phyloP scores from a whole-genome alignment of 2,113 vertebrate genomes.

The Stictonetta naevosa region DNA sequence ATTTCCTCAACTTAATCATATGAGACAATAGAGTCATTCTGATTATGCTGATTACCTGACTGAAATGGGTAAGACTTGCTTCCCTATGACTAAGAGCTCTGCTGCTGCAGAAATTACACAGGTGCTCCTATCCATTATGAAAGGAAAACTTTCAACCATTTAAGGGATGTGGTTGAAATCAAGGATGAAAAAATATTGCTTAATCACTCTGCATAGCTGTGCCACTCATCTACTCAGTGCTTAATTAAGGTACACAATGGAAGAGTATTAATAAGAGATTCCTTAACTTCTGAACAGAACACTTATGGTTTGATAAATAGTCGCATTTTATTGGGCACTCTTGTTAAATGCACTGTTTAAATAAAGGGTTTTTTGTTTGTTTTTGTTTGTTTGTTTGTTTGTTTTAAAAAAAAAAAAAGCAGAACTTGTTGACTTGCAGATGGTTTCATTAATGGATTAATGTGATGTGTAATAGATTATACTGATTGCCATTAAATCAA shows the following conservation, averaged over 20 bases:
- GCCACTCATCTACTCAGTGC: not conserved
- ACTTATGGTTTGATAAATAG: conserved; percentile 16
- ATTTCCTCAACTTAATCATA: not conserved
- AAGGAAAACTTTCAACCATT: not conserved
- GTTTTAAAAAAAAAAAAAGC: not conserved
- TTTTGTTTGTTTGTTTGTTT: too few relatives aligned
- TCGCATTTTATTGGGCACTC: conserved; percentile 17
- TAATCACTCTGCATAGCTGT: not conserved
- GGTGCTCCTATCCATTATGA: not conserved
- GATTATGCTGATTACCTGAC: not conserved
- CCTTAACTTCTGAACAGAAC: conserved; percentile 7
- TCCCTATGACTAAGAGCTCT: not conserved
- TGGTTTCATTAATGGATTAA: conserved; percentile 51
- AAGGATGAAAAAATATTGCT: not conserved
- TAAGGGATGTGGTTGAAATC: not conserved
- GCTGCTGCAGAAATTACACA: not conserved
- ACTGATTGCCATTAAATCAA: conserved; percentile 45
- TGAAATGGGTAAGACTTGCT: not conserved
- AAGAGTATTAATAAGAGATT: conserved; percentile 12
- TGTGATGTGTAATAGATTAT: not conserved
- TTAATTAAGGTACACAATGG: conserved; percentile 15
- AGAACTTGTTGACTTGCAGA: not conserved
- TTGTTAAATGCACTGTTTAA: conserved; percentile 7
- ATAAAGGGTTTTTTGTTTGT: not conserved
- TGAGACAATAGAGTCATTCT: conserved; percentile 8